Evolutionary conservation across 2,797 vertebrate species (phyloP).

Genomic region (Crax fasciolata): DNA sequence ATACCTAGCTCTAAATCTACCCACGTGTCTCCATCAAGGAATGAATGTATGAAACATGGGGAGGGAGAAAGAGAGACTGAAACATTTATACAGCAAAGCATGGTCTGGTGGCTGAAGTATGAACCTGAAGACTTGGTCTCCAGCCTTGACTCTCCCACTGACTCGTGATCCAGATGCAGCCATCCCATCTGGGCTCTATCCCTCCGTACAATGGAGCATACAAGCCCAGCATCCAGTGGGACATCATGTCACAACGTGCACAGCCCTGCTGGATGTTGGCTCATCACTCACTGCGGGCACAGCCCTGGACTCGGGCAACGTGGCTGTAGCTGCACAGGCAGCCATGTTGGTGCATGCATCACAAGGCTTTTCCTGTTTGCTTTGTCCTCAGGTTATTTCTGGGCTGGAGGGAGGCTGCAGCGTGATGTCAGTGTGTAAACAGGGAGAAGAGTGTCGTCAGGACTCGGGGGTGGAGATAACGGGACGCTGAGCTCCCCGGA

Average conservation of each 20-base stretch:
- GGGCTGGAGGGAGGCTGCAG: constrained; percentile 54
- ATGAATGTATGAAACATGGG: neutral
- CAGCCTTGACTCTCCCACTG: neutral
- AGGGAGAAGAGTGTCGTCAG: constrained; percentile 75
- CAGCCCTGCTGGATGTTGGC: fast-evolving
- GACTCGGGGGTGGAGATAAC: constrained; percentile 59
- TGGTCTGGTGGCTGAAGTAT: neutral
- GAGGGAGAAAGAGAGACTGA: neutral
- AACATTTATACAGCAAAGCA: neutral
- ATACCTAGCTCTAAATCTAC: neutral
- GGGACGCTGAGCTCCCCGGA: constrained; percentile 50
- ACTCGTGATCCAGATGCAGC: neutral
- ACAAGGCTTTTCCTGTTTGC: constrained; percentile 66
- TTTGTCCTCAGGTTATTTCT: constrained; percentile 74
- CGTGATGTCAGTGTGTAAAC: constrained; percentile 86
- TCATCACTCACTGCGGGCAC: fast-evolving
- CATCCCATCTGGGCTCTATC: neutral
- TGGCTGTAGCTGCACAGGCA: neutral
- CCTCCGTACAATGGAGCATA: neutral
- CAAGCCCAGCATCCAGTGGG: fast-evolving
- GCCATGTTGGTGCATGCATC: neutral
- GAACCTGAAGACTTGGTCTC: neutral
- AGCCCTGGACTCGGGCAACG: neutral
- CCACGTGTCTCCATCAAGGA: neutral
- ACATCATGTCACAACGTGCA: fast-evolving